Evolutionary conservation across 2,888 invertebrate species (phyloP), one percentile per base, ranked within the genome.

Genomic region (Gandaritis pyraliata): DNA sequence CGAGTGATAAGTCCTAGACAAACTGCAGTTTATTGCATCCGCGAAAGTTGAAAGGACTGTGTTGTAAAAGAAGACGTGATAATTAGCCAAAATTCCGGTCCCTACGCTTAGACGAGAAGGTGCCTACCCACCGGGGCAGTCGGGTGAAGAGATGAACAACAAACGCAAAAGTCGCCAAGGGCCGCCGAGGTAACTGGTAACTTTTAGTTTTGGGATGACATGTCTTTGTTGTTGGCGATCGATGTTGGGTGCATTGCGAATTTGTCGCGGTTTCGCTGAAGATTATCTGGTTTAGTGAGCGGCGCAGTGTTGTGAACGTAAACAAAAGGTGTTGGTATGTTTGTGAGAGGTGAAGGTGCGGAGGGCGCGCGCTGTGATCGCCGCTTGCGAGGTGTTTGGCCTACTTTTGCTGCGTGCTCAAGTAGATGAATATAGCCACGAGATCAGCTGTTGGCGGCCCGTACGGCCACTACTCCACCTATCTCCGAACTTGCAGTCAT

Each of bases 131-230:
- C 93, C 94, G 93, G 94, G 94, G 93, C 94, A 93, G 87, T 87
- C 90, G 78, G 91, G 92, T 84, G 92, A 90, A 84, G 89, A 94
- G 86, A 95, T 95, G 95, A 96, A 96, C 87, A 96, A 94, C 90
- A 96, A 96, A 93, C 95, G 96, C 92, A 97, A 96, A 94, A 96
- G 94, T 93, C 95, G 96, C 90, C 94, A 96, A 83, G 95, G 95
- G 85, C 93, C 95, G 80, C 94, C 95, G 84, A 95, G 96, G 95
- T 95, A 93, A 90, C 87, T 85, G 80, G 72, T 76, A 79, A 78
- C 76, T 78, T 75, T 70, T 82, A 85, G 79, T 85, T 83, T 82
- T 76, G 78, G 78, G 73, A 77, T 90, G 91, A 87, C 90, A 90
- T 87, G 88, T 87, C 92, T 91, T 91, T 91, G 91, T 91, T 91